A percentile compares a stretch with the other conserved stretches of the same genome.
Conservation (phyloP, 2,888 invertebrate species). For the Eurois occulta region DNA sequence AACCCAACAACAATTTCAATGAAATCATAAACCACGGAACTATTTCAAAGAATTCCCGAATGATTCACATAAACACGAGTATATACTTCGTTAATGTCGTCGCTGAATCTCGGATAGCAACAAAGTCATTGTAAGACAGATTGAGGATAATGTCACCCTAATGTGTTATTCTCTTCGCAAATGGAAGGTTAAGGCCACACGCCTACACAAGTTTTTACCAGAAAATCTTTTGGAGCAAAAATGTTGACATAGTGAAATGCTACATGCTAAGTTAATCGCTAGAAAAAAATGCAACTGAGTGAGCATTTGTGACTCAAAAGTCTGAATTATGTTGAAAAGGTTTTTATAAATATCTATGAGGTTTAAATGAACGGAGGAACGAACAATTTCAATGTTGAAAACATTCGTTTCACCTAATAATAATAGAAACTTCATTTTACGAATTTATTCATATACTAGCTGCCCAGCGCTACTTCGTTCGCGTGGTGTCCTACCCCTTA, state of each 20-base stretch:
- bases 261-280: background rate
- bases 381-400: no score
- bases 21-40: background rate
- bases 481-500: no score
- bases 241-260: background rate
- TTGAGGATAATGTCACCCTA: conserved; percentile 11
- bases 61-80: no score
- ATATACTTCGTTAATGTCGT: background rate
- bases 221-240: background rate
- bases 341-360: no score
- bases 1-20: background rate
- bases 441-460: no score
- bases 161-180: conserved; percentile 24
- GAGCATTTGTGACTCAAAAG: background rate
- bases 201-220: conserved; percentile 3
- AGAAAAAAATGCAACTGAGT: background rate
- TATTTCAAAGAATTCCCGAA: background rate
- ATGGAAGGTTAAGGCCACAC: conserved; percentile 19
- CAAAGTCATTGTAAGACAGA: conserved; percentile 17
- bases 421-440: no score
- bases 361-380: no score
- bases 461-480: no score
- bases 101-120: background rate
- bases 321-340: no score
- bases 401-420: no score